Percentiles rank a stretch among this genome's conserved stretches.
phyloP scores from a whole-genome alignment of 2,113 vertebrate species.

The Parotia lawesii region DNA sequence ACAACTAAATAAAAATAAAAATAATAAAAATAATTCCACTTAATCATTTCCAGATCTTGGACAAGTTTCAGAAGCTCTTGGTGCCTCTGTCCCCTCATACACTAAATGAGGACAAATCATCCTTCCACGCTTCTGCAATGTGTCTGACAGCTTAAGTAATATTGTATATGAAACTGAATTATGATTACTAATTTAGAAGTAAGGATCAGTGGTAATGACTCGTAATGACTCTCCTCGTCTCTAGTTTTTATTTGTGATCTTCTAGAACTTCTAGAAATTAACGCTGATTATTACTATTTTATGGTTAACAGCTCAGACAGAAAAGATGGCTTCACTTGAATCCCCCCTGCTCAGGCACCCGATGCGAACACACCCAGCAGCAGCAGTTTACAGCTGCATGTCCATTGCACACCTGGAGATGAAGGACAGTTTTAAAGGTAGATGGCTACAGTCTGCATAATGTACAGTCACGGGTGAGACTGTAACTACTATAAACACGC shows the following conservation, averaged over 20 bases:
- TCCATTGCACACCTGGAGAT: background rate
- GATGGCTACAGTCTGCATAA: background rate
- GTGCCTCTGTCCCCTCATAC: background rate
- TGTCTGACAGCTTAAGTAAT: background rate
- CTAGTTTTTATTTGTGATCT: background rate
- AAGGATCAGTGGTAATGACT: background rate
- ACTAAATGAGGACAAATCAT: background rate
- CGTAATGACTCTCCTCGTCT: background rate
- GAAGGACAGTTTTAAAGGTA: background rate
- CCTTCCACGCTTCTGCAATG: background rate
- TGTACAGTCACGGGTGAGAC: background rate
- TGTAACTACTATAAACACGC: rapidly evolving
- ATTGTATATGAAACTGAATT: background rate
- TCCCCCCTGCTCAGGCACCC: background rate
- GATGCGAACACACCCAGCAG: background rate
- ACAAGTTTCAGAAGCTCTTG: background rate
- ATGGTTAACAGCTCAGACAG: background rate
- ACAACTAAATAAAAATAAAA: background rate
- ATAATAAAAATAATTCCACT: background rate
- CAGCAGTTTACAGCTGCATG: background rate
- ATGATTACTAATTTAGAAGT: background rate
- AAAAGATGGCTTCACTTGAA: background rate
- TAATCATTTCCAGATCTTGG: background rate
- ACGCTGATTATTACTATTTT: background rate
- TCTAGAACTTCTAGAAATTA: background rate